phyloP scores from a whole-genome alignment of 2,113 vertebrate species.

The Indicator maculatus region DNA sequence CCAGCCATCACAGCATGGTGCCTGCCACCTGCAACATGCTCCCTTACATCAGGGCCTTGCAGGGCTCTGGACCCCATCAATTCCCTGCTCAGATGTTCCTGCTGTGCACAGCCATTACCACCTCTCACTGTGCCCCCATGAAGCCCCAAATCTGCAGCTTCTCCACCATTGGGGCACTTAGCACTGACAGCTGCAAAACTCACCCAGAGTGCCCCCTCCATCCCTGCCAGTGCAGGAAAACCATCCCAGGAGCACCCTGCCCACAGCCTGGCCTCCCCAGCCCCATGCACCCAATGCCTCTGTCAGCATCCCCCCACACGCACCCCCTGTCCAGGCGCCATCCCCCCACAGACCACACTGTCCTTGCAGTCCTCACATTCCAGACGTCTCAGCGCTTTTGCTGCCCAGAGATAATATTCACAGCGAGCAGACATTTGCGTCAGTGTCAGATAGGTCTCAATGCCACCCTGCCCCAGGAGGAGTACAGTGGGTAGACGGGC shows the following conservation, averaged over 20 bases:
- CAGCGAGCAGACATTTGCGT: conserved; percentile 69
- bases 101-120: not conserved
- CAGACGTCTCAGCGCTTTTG: conserved; percentile 70
- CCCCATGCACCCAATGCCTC: rapidly evolving
- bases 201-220: not conserved
- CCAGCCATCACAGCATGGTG: not conserved
- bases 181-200: not conserved
- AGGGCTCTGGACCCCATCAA: not conserved
- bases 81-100: not conserved
- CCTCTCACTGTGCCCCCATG: not conserved
- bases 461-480: conserved; percentile 54
- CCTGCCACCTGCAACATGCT: not conserved
- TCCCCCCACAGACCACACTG: conserved; percentile 24
- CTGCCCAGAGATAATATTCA: conserved; percentile 75
- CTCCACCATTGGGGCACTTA: not conserved
- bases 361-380: conserved; percentile 72
- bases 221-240: rapidly evolving
- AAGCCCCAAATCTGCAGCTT: not conserved
- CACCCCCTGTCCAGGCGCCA: not conserved
- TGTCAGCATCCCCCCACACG: not conserved
- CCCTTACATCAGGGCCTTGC: not conserved
- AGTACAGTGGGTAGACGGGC: not conserved
- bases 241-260: not conserved
- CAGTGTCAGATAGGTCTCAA: conserved; percentile 75
- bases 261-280: not conserved